Evolutionary conservation across 2,888 invertebrate species (phyloP), one percentile per base, ranked within the genome.

Genomic region (Eristalis arbustorum): DNA sequence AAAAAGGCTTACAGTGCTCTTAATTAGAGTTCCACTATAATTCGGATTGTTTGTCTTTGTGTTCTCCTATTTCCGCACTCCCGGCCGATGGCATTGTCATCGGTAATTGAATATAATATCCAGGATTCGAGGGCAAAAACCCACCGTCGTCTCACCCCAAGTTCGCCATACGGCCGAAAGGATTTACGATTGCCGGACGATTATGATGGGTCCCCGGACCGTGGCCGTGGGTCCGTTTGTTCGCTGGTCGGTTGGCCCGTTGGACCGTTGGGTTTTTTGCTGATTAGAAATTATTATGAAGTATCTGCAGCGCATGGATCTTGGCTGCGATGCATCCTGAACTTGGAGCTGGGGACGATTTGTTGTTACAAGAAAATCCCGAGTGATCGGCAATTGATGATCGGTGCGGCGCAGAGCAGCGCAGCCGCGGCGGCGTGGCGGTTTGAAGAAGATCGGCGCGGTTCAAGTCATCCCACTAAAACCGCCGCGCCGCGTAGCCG

Each of bases 271-370:
- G 67, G 64, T 87, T 87, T 87, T 87, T 87, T 87, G 87, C 87
- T 87, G 87, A 87, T 87, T 87, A 87, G 87, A 87, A 87, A 87
- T 87, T 87, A 87, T 87, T 87, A 87, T 87, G 83, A 83, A 87
- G 87, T 75, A 87, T 68, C 83, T 72, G 57, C 59, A 59, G 59
- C 18, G 42, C n/a, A 22, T 25, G 66, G 59, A 67, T 64, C 68
- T 63, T 71, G 56, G 57, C 10, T 2, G 14, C 14, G 63, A 61
- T 77, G 69, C 68, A 66, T 87, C 77, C 67, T 57, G 78, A 59
- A 66, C 59, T 37, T 18, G 8, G 49, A 49, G 49, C 6, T 49
- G 49, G 8, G 18, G 74, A 62, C 87, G 83, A 87, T 87, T 87
- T 87, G 87, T 87, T 74, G 61, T 11, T 64, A 72, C 87, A 83